phyloP scores from a whole-genome alignment of 2,888 invertebrate genomes.

The Psylliodes chrysocephalus region DNA sequence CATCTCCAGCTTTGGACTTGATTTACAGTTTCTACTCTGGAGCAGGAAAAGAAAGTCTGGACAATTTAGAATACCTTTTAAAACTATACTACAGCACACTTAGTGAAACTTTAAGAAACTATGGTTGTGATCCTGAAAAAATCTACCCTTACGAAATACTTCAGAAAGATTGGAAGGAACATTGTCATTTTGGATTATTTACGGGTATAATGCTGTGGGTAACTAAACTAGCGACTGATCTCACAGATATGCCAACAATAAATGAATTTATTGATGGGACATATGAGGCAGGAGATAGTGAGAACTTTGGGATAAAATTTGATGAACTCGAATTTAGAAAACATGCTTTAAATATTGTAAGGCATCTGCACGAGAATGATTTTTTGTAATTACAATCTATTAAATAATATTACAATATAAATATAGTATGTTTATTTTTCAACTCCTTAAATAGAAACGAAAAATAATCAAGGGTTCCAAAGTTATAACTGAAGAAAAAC shows the following conservation, averaged over 20 bases:
- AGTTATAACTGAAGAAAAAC: too few relatives aligned
- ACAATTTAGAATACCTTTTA: constrained; percentile 52
- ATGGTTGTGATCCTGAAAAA: constrained; percentile 49
- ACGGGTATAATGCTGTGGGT: constrained; percentile 18
- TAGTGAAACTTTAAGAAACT: constrained; percentile 44
- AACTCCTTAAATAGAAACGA: too few relatives aligned
- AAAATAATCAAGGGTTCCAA: too few relatives aligned
- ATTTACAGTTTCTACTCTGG: constrained; percentile 55
- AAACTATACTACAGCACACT: constrained; percentile 56
- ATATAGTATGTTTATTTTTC: too few relatives aligned
- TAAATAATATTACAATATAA: too few relatives aligned
- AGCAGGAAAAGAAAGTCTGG: constrained; percentile 50
- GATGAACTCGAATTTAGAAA: constrained; percentile 5
- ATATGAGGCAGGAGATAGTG: neutral
- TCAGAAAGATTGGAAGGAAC: constrained; percentile 49
- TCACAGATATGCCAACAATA: neutral
- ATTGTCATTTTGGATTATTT: constrained; percentile 29
- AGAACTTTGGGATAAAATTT: neutral
- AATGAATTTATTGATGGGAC: constrained; percentile 3
- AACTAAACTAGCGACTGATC: constrained; percentile 5
- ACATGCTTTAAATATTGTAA: neutral
- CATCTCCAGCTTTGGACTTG: constrained; percentile 52
- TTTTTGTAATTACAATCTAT: constrained; percentile 24
- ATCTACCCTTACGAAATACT: constrained; percentile 53
- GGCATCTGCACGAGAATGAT: constrained; percentile 25